These are phyloP conservation scores for Camelus dromedarius DNA, from an alignment of 2,113 vertebrate species.

Conservation along the genomic window DNA sequence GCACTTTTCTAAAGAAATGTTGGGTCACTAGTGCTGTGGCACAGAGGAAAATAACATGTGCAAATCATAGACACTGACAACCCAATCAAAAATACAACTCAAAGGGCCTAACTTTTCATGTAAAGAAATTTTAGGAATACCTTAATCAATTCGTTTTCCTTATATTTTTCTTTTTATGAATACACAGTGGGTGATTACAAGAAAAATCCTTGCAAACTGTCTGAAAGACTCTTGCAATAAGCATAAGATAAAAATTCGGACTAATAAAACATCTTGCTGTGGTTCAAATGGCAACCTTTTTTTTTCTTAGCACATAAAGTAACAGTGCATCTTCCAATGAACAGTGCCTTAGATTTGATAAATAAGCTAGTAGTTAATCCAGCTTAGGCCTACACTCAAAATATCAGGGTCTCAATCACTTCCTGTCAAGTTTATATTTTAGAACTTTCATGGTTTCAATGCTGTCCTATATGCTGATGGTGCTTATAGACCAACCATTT, in stretches of 20 bases:
- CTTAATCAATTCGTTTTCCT: neutral
- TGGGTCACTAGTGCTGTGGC: neutral
- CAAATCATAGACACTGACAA: neutral
- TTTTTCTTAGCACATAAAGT: neutral
- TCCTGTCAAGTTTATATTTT: neutral
- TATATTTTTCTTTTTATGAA: neutral
- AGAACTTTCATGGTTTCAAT: neutral
- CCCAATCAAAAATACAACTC: neutral
- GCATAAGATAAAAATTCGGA: neutral
- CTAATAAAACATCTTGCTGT: neutral
- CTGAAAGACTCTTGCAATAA: neutral
- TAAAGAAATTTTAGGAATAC: neutral
- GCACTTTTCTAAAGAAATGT: slow-evolving; percentile 3
- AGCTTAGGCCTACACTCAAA: neutral
- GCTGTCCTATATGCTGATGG: neutral
- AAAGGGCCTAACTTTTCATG: neutral
- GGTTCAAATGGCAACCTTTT: neutral
- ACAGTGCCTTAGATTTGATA: neutral
- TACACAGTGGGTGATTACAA: neutral
- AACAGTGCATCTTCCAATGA: neutral
- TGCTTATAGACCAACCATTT: neutral
- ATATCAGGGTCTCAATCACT: neutral
- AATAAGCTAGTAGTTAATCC: neutral
- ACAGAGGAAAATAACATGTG: neutral
- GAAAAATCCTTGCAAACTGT: neutral